Evolutionary conservation across 2,888 invertebrate species (phyloP).

Genomic region (Schizaphis graminum): DNA sequence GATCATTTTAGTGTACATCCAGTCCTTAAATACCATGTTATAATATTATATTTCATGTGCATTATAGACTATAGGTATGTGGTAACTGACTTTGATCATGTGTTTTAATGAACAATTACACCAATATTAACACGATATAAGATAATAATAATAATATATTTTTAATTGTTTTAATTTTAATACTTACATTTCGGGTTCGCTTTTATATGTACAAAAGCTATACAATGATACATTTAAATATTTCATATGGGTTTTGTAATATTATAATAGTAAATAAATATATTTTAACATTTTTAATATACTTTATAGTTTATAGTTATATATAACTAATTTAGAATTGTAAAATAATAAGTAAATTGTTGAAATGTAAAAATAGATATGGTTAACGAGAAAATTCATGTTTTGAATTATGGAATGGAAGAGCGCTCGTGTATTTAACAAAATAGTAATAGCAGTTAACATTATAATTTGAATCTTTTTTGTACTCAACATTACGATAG

Average conservation of each 20-base stretch:
- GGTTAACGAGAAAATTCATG: not conserved
- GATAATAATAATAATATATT: not conserved
- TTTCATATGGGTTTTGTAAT: not conserved
- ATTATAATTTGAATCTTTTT: not conserved
- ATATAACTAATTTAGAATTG: not conserved
- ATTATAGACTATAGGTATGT: not conserved
- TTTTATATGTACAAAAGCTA: constrained; percentile 21
- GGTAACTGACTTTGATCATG: not conserved
- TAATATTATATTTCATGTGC: not conserved
- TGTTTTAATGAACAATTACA: not conserved
- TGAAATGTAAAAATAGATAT: constrained; percentile 45
- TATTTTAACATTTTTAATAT: not conserved
- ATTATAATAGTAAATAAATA: not conserved
- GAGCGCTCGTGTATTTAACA: not conserved
- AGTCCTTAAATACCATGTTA: not conserved
- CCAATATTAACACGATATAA: not conserved
- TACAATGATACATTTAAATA: constrained; percentile 6
- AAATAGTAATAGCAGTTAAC: not conserved
- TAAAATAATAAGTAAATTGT: not conserved
- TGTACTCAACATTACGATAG: not conserved
- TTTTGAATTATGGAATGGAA: not conserved
- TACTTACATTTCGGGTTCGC: constrained; percentile 30
- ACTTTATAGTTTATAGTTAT: not conserved
- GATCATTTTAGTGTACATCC: not conserved
- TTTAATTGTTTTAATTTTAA: not conserved